phyloP scores from a whole-genome alignment of 2,888 invertebrate genomes.

The Dicranocentrus wangi region DNA sequence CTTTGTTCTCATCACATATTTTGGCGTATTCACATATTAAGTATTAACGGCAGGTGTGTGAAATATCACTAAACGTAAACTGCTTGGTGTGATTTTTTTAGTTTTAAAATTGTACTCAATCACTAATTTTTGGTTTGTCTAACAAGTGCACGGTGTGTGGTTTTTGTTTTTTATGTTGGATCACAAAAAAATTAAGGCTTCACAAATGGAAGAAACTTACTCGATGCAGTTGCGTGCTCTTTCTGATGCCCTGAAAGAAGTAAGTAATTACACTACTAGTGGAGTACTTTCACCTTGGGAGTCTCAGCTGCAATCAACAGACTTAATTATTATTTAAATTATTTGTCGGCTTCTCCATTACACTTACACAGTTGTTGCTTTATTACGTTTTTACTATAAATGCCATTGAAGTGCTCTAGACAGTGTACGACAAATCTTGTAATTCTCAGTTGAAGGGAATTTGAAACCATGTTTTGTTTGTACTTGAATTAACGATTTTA shows the following conservation, averaged over 20 bases:
- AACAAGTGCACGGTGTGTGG: conserved; percentile 63
- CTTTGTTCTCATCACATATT: neutral
- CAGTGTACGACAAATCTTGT: too few species aligned
- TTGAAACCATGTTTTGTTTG: too few species aligned
- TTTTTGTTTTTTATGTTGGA: conserved; percentile 63
- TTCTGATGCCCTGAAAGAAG: conserved; percentile 74
- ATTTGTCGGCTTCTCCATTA: too few species aligned
- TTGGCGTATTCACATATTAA: neutral
- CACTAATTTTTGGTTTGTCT: conserved; percentile 43
- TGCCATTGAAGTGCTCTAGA: too few species aligned
- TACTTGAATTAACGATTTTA: too few species aligned
- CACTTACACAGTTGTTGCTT: too few species aligned
- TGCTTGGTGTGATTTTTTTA: conserved; percentile 18
- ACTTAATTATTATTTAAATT: too few species aligned
- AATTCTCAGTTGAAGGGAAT: too few species aligned
- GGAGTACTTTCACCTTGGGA: neutral
- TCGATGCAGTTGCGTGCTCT: conserved; percentile 73
- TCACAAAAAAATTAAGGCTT: conserved; percentile 71
- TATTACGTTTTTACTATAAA: too few species aligned
- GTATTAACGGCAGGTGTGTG: neutral
- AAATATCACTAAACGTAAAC: neutral
- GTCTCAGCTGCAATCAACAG: too few species aligned
- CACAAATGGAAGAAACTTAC: conserved; percentile 74
- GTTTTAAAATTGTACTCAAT: neutral
- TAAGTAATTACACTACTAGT: conserved; percentile 65